Conservation (phyloP, 2,888 invertebrate genomes). For the Autographa gamma region DNA sequence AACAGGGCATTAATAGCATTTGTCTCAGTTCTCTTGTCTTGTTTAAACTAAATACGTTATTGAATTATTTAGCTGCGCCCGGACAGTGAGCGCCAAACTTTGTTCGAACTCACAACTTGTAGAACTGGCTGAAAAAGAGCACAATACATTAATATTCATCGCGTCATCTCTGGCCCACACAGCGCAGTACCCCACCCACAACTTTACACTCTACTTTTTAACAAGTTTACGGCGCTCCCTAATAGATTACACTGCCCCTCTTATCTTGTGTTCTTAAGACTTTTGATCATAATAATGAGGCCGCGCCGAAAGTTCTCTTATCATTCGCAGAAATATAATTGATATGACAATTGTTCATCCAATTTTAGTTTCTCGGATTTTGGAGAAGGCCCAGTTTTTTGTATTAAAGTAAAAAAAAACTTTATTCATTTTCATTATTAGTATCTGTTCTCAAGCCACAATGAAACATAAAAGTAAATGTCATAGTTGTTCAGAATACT, state of each 20-base stretch:
- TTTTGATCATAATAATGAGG: conserved; percentile 1
- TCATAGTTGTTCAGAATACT: background rate
- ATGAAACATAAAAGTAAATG: background rate
- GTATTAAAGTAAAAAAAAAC: background rate
- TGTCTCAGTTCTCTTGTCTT: background rate
- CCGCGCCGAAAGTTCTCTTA: conserved; percentile 2
- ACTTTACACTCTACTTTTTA: conserved; percentile 34
- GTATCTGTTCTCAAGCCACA: background rate
- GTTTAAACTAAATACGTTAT: conserved; percentile 19
- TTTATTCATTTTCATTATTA: background rate
- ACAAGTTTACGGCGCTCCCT: conserved; percentile 22
- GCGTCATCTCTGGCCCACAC: conserved; percentile 36
- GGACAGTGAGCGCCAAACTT: conserved; percentile 30
- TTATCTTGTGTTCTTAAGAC: conserved; percentile 2
- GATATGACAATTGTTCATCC: conserved; percentile 4
- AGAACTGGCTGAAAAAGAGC: conserved; percentile 11
- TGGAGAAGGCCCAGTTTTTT: background rate
- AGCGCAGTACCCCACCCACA: conserved; percentile 18
- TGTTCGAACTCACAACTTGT: conserved; percentile 18
- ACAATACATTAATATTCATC: conserved; percentile 52
- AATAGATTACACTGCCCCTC: conserved; percentile 4
- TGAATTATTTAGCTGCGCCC: conserved; percentile 37
- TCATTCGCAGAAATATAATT: conserved; percentile 1
- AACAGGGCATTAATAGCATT: conserved; percentile 1
- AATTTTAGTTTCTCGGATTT: background rate